Evolutionary conservation across 2,113 vertebrate species (phyloP), one percentile per base, ranked within the genome.

Genomic region (Heloderma charlesbogerti): DNA sequence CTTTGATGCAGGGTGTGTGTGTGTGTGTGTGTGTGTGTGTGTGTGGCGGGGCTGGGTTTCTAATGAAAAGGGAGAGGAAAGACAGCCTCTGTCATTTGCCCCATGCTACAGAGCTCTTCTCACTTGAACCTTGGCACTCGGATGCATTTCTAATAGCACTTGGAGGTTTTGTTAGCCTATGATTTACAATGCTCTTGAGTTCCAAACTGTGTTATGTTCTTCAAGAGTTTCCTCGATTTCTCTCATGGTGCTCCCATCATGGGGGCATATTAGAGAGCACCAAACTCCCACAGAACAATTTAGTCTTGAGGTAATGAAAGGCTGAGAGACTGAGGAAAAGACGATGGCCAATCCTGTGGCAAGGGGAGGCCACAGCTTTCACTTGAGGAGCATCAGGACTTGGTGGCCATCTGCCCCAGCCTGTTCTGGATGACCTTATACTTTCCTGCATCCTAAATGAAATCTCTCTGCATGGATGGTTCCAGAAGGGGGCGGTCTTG

Each of bases 81-180:
- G 43, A 90, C 91, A 78, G 74, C 78, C 94, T 75, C 63, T 63
- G 83, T 88, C 90, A 63, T 95, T 84, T 86, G 66, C 0, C 74
- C 78, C 89, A 69, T 82, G 87, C 79, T 92, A 83, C 92, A 74
- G 87, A 66, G 67, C 88, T n/a, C 95, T 51, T 29, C 51, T 81
- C 60, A 67, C 87, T 93, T 22, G 15, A 22, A 40, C 43, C 60
- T 51, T 34, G 88, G 51, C 40, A 34, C 86, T 87, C 25, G 66
- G 88, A 3, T 2, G 0, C 48, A 84, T 84, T 92, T 94, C 88
- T 92, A 91, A 71, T 80, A 91, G 48, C 31, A 75, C 86, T 91
- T 2, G 43, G 89, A 10, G 90, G 0, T 74, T 75, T 69, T 18
- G 78, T 27, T 40, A 92, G 86, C 86, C 86, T 92, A 31, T 78